Conservation (phyloP, 2,888 invertebrate genomes). For the Gandaritis pyraliata region DNA sequence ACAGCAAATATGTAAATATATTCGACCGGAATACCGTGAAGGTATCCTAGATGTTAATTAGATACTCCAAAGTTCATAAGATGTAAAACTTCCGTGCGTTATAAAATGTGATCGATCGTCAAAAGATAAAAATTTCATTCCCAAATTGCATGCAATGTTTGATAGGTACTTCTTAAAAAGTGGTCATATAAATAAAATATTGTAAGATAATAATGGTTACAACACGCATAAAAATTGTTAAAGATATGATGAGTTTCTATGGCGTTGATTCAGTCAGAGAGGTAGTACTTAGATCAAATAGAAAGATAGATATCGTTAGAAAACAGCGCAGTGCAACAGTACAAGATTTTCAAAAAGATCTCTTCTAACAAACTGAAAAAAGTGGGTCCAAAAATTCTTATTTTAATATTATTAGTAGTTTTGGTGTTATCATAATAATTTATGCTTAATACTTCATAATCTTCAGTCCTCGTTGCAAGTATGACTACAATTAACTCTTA, state of each 20-base stretch:
- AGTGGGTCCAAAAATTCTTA: slow-evolving; percentile 38
- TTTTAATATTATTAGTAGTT: slow-evolving; percentile 38
- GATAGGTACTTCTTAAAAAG: slow-evolving; percentile 3
- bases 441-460: slow-evolving; percentile 36
- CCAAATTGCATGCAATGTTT: slow-evolving; percentile 19
- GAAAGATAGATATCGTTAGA: slow-evolving; percentile 29
- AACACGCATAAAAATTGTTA: slow-evolving; percentile 19
- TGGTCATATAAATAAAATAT: slow-evolving; percentile 19
- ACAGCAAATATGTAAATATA: slow-evolving; percentile 58
- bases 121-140: slow-evolving; percentile 2
- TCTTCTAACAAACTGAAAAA: slow-evolving; percentile 30
- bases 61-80: slow-evolving; percentile 8
- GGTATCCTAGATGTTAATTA: slow-evolving; percentile 25
- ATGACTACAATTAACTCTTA: slow-evolving; percentile 33
- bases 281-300: slow-evolving; percentile 31
- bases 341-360: slow-evolving; percentile 37
- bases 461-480: slow-evolving; percentile 38
- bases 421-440: slow-evolving; percentile 45
- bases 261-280: slow-evolving; percentile 23
- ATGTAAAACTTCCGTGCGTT: not conserved
- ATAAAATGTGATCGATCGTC: slow-evolving; percentile 1
- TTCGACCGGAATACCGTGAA: slow-evolving; percentile 23
- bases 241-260: slow-evolving; percentile 22
- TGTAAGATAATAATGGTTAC: not conserved
- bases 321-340: slow-evolving; percentile 38